Evolutionary conservation across 2,888 invertebrate genomes (phyloP).

Genomic region (Ommatoiulus sabulosus): DNA sequence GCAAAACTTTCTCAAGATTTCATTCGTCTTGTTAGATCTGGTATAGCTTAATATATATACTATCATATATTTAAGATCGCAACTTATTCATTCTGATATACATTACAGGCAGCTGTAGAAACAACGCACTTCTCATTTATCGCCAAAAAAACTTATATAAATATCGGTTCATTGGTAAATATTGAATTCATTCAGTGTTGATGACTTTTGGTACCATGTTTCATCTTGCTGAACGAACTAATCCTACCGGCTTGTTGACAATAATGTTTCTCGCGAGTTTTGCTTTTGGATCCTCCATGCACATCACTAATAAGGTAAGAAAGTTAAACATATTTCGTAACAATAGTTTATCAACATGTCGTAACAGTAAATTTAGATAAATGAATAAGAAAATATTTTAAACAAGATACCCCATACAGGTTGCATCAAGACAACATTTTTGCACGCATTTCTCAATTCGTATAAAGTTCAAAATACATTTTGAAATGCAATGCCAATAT

Average conservation of each 20-base stretch:
- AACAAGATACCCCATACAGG: no score
- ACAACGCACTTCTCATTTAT: neutral
- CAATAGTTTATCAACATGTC: neutral
- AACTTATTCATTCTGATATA: neutral
- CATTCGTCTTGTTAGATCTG: neutral
- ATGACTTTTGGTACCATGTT: neutral
- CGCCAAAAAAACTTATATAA: neutral
- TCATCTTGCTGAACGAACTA: neutral
- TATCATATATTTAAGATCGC: neutral
- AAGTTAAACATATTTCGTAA: neutral
- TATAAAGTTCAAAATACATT: no score
- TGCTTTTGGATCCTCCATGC: neutral
- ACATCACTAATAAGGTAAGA: constrained; percentile 9
- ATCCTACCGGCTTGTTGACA: neutral
- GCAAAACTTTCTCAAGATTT: neutral
- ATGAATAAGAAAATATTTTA: no score
- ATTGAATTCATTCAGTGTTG: neutral
- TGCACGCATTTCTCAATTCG: no score
- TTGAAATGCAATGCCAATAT: no score
- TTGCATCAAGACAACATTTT: no score
- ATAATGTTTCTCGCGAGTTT: neutral
- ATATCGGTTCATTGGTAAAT: neutral
- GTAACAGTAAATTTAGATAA: no score
- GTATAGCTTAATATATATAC: neutral
- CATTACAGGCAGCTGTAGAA: neutral